Base-by-base conservation (phyloP, 92 coral and sea anemone species). In the Muricea muricata region DNA sequence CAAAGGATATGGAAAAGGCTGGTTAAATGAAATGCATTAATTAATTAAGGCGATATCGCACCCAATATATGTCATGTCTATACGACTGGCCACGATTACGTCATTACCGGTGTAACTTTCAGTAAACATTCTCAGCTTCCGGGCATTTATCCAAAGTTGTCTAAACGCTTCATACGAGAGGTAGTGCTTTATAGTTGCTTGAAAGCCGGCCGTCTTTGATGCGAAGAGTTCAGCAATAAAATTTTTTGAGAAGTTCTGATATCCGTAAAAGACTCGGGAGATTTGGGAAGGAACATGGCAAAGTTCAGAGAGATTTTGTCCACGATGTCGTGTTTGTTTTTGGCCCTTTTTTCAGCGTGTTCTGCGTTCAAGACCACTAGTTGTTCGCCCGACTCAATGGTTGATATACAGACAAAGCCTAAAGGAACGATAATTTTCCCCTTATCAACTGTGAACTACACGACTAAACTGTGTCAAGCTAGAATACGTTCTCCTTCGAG, bases 341-440 rank as follows among this genome's bases (percentile, higher is more conserved):
- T 61, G 70, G 32, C 70, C 3, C 24, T 25, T 65, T 70, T 35
- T 12, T 29, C 76, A 10, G 48, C 76, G 46, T n/a, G 31, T 12
- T 20, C 29, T 25, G 48, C 76, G 76, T 17, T 54, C 17, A 13
- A 21, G 42, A 10, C 5, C 6, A 37, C 13, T 70, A 12, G 30
- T 32, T 66, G 76, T 39, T 9, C 76, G 52, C 23, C 23, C 8
- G 18, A 37, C 13, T 35, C 48, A 13, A 13, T 34, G 80, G 50
- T 57, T 28, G 70, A 63, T 20, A 32, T 39, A 2, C 30, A 20
- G 41, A 47, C 24, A 26, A 13, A 47, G 29, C 56, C 58, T 21
- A 66, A 75, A 75, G 80, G 80, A 28, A 57, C 28, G 25, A 47
- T 75, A 37, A 47, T 29, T 0, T 75, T 75, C 45, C 65, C 80